Evolutionary conservation across 2,113 vertebrate species (phyloP).

Genomic region (Colaptes auratus): DNA sequence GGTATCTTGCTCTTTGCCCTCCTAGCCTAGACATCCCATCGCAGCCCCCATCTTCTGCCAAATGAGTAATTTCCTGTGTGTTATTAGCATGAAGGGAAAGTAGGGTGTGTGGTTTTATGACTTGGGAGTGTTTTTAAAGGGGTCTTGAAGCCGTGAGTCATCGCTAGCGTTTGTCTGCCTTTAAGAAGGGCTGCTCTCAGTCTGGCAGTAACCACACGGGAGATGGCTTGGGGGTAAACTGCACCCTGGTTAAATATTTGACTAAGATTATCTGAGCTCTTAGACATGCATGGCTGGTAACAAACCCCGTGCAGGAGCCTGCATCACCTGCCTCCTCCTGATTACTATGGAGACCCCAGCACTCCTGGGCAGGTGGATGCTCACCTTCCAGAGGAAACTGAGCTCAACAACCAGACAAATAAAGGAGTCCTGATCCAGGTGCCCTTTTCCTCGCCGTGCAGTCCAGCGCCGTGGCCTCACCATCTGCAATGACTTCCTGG

Average conservation of each 20-base stretch:
- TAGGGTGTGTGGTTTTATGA: constrained; percentile 26
- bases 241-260: constrained; percentile 35
- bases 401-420: background rate
- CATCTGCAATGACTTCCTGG: background rate
- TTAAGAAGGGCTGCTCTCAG: background rate
- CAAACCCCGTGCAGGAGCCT: background rate
- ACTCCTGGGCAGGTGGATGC: background rate
- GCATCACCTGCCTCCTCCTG: background rate
- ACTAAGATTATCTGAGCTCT: background rate
- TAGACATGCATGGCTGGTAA: background rate
- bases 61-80: background rate
- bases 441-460: background rate
- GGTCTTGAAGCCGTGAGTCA: constrained; percentile 37
- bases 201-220: background rate
- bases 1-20: background rate
- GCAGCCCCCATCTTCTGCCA: background rate
- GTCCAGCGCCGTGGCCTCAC: rapidly evolving
- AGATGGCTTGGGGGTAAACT: background rate
- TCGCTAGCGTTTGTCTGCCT: background rate
- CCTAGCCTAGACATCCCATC: background rate
- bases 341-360: background rate
- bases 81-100: background rate
- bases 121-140: constrained; percentile 25
- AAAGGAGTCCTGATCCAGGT: background rate
- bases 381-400: background rate